Base-by-base conservation (phyloP, 2,113 vertebrate genomes). In the Scytalopus superciliaris region DNA sequence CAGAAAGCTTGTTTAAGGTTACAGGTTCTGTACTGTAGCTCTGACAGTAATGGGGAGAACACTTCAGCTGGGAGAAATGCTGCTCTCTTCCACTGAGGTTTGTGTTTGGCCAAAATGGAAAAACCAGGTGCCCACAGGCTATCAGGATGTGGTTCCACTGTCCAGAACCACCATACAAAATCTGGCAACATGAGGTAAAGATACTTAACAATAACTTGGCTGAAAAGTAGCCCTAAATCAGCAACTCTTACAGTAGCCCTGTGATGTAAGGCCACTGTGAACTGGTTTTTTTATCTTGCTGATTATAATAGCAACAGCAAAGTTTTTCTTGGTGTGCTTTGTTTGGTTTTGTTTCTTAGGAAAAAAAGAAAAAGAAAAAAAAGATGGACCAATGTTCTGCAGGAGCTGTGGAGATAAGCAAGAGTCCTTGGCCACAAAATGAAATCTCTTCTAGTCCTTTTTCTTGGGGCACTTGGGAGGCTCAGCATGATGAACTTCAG, bases 231-330 rank as follows among this genome's bases (percentile, higher is more conserved):
- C 31, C 23, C 49, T 73, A 62, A 50, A 45, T 83, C 83, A 77
- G 78, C 75, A 83, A 10, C 40, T 31, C 62, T 57, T 28, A 19
- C 28, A 73, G 66, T 40, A 87, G 57, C 45, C 12, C 53, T 83
- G 59, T 35, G 10, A 40, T 63, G 23, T 49, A 42, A 50, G 50
- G n/a, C 19, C n/a, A 47, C 23, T 78, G 18, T 1, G 3, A 63
- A 40, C 23, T 94, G 37, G 81, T 78, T 47, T 55, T 84, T 84
- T 85, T 73, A 67, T 88, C 67, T 62, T 83, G 40, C 60, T 83
- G 63, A 66, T 77, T 60, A 25, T 53, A 83, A 76, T 90, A 90
- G 83, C 62, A 93, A 82, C 57, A 88, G 27, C 30, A 64, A 82
- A 40, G 28, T 19, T 85, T 72, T 79, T 59, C 53, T 88, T 55